Base-by-base conservation (phyloP, 30 jellyfish, hydroid and myxozoan genomes). In the Pseudorhiza aurosa region DNA sequence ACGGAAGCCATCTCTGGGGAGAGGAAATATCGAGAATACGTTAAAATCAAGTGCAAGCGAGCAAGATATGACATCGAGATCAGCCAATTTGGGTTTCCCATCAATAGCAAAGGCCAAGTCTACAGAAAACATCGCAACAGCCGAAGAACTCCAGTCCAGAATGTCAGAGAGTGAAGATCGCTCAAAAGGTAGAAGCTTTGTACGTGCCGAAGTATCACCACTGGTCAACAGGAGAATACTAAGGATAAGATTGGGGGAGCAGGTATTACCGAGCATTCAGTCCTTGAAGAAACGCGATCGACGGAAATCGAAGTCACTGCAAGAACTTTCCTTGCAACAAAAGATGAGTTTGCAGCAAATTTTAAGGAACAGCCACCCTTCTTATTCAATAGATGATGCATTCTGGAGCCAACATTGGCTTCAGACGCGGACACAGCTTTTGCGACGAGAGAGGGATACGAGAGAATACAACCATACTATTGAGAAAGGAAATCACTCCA, bases 401-500 rank as follows among this genome's bases (percentile, higher is more conserved):
- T 73, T 35, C 19, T 77, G 89, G 89, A 77, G 89, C 37, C 7
- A 43, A 8, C 87, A 74, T 50, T 74, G 87, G 87, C 44, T 39
- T 1, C 55, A 51, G 12, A 68, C 87, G 19, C 65, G 87, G 28
- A 42, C 35, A 8, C 57, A 37, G 30, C 26, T 53, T n/a, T 22
- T 10, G 76, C 31, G 27, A n/a, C n/a, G n/a, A n/a, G n/a, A n/a
- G n/a, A n/a, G 44, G 77, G 35, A 63, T 4, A 8, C 12, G 55
- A 30, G 56, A 10, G 77, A 14, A 22, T 9, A 25, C 77, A 63
- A 25, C 1, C 9, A 12, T 15, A 30, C 24, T 25, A 10, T 28
- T 19, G 17, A 8, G 44, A 42, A 58, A 29, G 6, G 72, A 21
- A 12, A 21, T 6, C 45, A 12, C 44, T 4, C 72, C 50, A 37